A percentile compares a stretch with the other conserved stretches of the same genome.
Conservation (phyloP, 2,113 vertebrate genomes). For the Mormoops blainvillei region DNA sequence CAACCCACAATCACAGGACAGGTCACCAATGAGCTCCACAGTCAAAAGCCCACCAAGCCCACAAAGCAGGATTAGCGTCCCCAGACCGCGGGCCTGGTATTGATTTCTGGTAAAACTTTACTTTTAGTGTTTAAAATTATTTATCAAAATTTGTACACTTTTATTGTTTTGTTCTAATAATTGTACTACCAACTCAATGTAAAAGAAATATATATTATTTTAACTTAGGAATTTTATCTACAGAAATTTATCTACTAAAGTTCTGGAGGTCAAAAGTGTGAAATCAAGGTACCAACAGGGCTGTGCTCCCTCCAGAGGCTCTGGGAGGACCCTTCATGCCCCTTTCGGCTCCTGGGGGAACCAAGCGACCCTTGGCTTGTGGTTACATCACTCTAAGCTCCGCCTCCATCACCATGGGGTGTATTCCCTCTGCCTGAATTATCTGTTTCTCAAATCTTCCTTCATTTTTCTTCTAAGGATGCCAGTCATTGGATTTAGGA, state of each 20-base stretch:
- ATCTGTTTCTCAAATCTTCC: not conserved
- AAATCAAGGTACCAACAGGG: not conserved
- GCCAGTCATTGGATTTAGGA: not conserved
- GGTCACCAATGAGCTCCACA: not conserved
- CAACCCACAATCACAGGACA: not conserved
- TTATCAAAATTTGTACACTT: not conserved
- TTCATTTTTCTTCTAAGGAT: not conserved
- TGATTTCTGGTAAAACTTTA: not conserved
- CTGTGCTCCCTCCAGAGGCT: not conserved
- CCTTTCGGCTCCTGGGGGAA: not conserved
- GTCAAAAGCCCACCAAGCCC: too few relatives aligned
- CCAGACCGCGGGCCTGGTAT: not conserved
- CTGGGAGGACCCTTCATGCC: not conserved
- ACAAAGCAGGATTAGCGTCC: too few relatives aligned
- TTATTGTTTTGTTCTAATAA: not conserved
- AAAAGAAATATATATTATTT: not conserved
- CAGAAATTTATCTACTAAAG: not conserved
- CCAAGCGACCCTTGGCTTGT: not conserved
- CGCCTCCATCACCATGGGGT: not conserved
- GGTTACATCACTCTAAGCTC: not conserved
- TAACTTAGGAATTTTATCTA: not conserved
- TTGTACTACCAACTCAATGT: not conserved
- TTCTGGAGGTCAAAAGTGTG: not conserved
- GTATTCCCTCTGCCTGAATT: not conserved
- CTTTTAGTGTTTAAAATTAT: not conserved